These are phyloP conservation scores for Agriotes lineatus DNA, from an alignment of 2,888 invertebrate genomes.

Conservation along the genomic window DNA sequence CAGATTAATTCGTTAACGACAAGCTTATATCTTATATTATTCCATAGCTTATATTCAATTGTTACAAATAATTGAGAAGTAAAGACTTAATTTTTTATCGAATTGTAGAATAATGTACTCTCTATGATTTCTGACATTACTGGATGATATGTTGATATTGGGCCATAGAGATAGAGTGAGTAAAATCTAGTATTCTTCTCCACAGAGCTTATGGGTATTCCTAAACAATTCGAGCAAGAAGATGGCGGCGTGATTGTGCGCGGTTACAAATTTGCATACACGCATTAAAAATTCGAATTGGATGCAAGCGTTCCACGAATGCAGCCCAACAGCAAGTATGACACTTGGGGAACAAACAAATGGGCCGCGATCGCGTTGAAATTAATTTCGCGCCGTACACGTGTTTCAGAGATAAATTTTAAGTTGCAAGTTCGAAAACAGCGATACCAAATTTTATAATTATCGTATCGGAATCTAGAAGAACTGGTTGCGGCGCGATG, in stretches of 20 bases:
- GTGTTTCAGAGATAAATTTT: constrained; percentile 58
- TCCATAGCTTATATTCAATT: no score
- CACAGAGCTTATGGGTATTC: no score
- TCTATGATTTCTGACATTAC: no score
- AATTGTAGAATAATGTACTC: no score
- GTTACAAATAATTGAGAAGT: no score
- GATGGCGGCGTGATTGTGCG: background rate
- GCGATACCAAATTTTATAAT: constrained; percentile 64
- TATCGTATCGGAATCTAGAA: constrained; percentile 64
- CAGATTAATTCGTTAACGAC: no score
- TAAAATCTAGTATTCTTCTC: no score
- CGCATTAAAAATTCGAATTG: constrained; percentile 17
- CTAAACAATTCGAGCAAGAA: no score
- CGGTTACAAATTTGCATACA: constrained; percentile 8
- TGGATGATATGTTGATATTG: no score
- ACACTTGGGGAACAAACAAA: constrained; percentile 52
- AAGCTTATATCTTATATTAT: no score
- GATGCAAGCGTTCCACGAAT: constrained; percentile 19
- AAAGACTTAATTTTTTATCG: no score
- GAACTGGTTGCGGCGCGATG: constrained; percentile 60
- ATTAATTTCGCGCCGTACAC: constrained; percentile 58
- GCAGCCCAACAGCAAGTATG: constrained; percentile 34
- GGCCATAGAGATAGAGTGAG: no score
- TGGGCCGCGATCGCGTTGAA: constrained; percentile 53
- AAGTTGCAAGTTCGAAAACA: constrained; percentile 57